Evolutionary conservation across 1,140 invertebrate genomes (phyloP), one percentile per base, ranked within the genome.

Genomic region (Drosophila ananassae): DNA sequence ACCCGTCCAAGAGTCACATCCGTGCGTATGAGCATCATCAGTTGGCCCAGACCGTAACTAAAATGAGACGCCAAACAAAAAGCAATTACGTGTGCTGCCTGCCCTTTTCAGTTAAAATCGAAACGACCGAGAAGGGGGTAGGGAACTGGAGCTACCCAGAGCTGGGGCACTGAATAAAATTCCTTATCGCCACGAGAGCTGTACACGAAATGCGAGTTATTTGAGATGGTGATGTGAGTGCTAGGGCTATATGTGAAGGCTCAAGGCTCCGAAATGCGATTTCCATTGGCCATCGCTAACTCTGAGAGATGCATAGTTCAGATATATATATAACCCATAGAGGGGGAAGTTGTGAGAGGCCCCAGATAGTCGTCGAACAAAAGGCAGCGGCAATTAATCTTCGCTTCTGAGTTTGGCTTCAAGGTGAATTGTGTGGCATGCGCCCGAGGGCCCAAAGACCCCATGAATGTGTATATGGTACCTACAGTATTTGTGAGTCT

Each of bases 31-130:
- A 75, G 54, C 73, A 75, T 75, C 72, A 76, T 68, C 56, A 60
- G 79, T 85, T 79, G 83, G 34, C 34, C 69, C 83, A 82, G 83
- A 87, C 83, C 82, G 82, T 87, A 87, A 89, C 83, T 87, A 87
- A 87, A 87, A 87, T 87, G 82, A 87, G 83, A 87, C 84, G 83
- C 82, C 82, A 87, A 89, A 89, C 83, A 87, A 87, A 87, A 82
- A 79, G 82, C 82, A 87, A 87, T 87, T 87, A 87, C 83, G 81
- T 83, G 72, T 67, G 73, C 56, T 82, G 79, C 79, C 68, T 68
- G 67, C 47, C 78, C 78, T 64, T 85, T 80, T 50, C 50, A 76
- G 75, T 62, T 48, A 17, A 21, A 22, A 21, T 17, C 41, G 41
- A 21, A 44, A 13, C 21, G 13, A 8, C 21, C 9, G 9, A 22